Evolutionary conservation across 2,888 invertebrate species (phyloP).

Genomic region (Acanthopleura granulata): DNA sequence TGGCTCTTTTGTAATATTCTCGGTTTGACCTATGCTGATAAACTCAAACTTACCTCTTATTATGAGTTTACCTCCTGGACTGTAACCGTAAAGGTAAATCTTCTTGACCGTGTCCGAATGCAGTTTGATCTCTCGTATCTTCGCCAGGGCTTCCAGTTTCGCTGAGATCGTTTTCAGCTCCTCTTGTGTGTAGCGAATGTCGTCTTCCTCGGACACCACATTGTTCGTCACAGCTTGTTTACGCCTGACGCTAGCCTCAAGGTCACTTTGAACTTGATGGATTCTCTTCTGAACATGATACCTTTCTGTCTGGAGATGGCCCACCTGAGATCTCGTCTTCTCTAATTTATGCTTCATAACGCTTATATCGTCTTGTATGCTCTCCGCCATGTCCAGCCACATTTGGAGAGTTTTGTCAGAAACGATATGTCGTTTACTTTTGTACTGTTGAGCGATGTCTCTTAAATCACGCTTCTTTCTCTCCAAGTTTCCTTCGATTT

Average conservation of each 20-base stretch:
- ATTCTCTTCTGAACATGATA: slow-evolving; percentile 48
- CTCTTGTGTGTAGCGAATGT: slow-evolving; percentile 24
- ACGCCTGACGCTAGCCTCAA: slow-evolving; percentile 25
- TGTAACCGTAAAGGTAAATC: slow-evolving; percentile 51
- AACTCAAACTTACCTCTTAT: slow-evolving; percentile 39
- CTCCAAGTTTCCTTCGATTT: slow-evolving; percentile 4
- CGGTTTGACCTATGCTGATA: neutral
- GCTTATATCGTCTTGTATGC: slow-evolving; percentile 40
- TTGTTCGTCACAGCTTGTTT: slow-evolving; percentile 22
- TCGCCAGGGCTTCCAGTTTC: slow-evolving; percentile 44
- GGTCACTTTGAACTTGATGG: slow-evolving; percentile 32
- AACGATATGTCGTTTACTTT: neutral
- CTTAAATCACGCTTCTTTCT: neutral
- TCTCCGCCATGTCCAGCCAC: slow-evolving; percentile 35
- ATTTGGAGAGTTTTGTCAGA: slow-evolving; percentile 33
- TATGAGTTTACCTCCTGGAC: slow-evolving; percentile 47
- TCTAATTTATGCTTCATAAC: slow-evolving; percentile 39
- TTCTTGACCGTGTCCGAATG: slow-evolving; percentile 57
- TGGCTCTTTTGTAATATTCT: too few relatives aligned
- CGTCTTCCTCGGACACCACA: slow-evolving; percentile 23
- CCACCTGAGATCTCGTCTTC: slow-evolving; percentile 34
- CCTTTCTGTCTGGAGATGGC: slow-evolving; percentile 39
- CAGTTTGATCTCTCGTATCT: slow-evolving; percentile 53
- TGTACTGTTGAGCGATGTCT: neutral
- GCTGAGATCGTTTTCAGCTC: slow-evolving; percentile 36